These are phyloP conservation scores for Glareola pratincola DNA, from an alignment of 2,113 vertebrate species.

Conservation along the genomic window DNA sequence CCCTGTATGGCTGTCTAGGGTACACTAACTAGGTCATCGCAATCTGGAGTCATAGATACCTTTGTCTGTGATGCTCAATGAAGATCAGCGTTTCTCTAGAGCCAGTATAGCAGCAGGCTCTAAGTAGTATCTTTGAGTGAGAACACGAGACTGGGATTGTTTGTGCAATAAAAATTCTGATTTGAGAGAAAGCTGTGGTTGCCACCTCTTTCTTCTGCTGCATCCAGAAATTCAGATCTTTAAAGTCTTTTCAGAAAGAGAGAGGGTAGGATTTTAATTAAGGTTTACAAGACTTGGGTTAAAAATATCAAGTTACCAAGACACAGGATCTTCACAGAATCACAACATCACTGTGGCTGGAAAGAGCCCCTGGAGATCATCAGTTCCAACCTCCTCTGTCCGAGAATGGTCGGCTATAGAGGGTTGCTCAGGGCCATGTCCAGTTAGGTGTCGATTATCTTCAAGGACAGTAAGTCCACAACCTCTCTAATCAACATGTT, in stretches of 20 bases:
- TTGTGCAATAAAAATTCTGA: not conserved
- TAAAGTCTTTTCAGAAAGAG: not conserved
- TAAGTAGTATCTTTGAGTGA: not conserved
- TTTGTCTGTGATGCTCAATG: not conserved
- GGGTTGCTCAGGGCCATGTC: not conserved
- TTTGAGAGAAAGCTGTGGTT: not conserved
- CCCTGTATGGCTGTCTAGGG: not conserved
- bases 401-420: not conserved
- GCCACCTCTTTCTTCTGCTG: not conserved
- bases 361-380: not conserved
- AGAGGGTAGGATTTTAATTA: not conserved
- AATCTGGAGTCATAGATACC: not conserved
- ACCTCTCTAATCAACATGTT: not conserved
- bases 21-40: not conserved
- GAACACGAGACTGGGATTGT: not conserved
- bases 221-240: not conserved
- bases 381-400: not conserved
- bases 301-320: not conserved
- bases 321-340: not conserved
- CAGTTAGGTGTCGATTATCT: not conserved
- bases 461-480: not conserved
- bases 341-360: not conserved
- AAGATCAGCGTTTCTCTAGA: not conserved
- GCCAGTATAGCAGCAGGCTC: not conserved
- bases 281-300: not conserved